phyloP scores from a whole-genome alignment of 1,140 invertebrate species.

The Megalonaias nervosa region DNA sequence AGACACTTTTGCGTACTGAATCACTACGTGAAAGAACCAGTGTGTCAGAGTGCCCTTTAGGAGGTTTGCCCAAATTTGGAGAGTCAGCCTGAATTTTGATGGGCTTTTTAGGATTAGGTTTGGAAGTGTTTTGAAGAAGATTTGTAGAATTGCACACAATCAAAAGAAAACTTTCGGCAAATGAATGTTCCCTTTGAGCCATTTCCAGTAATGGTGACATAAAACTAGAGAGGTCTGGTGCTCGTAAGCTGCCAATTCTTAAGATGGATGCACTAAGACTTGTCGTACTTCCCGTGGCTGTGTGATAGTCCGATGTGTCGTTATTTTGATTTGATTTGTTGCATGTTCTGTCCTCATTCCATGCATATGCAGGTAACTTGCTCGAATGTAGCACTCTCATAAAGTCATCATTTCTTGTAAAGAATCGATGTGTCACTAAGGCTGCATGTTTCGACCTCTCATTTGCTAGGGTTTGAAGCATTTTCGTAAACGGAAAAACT shows the following conservation, averaged over 20 bases:
- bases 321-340: slow-evolving; percentile 20
- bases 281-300: slow-evolving; percentile 58
- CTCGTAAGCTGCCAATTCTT: slow-evolving; percentile 53
- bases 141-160: slow-evolving; percentile 69
- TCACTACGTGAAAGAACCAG: slow-evolving; percentile 60
- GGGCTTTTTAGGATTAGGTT: slow-evolving; percentile 24
- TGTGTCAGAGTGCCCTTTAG: slow-evolving; percentile 47
- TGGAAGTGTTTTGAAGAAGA: slow-evolving; percentile 60
- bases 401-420: slow-evolving; percentile 64
- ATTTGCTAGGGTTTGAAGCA: slow-evolving; percentile 63
- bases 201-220: slow-evolving; percentile 64
- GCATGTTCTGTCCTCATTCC: slow-evolving; percentile 55
- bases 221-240: slow-evolving; percentile 60
- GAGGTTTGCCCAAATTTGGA: slow-evolving; percentile 46
- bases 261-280: slow-evolving; percentile 58
- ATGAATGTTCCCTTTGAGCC: slow-evolving; percentile 62
- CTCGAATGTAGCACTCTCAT: slow-evolving; percentile 51
- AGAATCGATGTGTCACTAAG: slow-evolving; percentile 62
- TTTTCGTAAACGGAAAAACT: slow-evolving; percentile 62
- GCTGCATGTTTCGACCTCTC: slow-evolving; percentile 68
- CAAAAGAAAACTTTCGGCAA: slow-evolving; percentile 67
- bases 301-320: slow-evolving; percentile 65
- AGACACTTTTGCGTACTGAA: slow-evolving; percentile 65
- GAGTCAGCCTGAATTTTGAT: slow-evolving; percentile 26
- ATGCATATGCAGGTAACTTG: slow-evolving; percentile 55